Evolutionary conservation across 2,888 invertebrate genomes (phyloP), one percentile per base, ranked within the genome.

Genomic region (Hirudinaria manillensis): DNA sequence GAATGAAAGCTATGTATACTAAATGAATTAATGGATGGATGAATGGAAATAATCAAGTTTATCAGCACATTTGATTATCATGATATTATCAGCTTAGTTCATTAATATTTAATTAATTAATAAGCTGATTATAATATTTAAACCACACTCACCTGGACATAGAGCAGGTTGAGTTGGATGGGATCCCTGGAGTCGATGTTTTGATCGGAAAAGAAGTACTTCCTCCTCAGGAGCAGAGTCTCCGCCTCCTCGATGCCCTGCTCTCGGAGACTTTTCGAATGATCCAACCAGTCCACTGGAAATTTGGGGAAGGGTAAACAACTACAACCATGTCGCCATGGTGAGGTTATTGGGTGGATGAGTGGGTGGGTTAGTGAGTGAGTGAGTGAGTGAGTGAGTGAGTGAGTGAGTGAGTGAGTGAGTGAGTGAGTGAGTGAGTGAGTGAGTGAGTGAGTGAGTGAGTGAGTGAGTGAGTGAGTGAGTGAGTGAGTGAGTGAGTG

Each of bases 171-270:
- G 78, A 99, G 88, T 86, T 99, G 99, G 2, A 87, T 82, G 0
- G 99, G 99, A 87, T 99, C 99, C 38, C 97, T 89, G 32, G 87
- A 87, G 87, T 99, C 99, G 83, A 99, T 96, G 87, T 99, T 99
- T 82, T 96, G 93, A 87, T 99, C 99, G 0, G 95, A 96, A 88
- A 94, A 99, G 90, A 99, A 99, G 87, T 94, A 95, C 86, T 96
- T 94, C 79, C 98, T 88, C 38, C 96, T 88, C 77, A 99, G 89
- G 67, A 99, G 88, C 29, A 99, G 90, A 0, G 94, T 94, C 86
- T 98, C 97, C 19, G 90, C 88, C 82, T 93, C 93, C 83, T 94
- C 93, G 75, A 99, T 92, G 78, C 96, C 97, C 86, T 99, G 99
- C 86, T 99, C 98, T 75, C 96, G 89, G 70, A 99, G 88, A 0